Evolutionary conservation across 2,113 vertebrate genomes (phyloP).

Genomic region (Xiphophorus couchianus): DNA sequence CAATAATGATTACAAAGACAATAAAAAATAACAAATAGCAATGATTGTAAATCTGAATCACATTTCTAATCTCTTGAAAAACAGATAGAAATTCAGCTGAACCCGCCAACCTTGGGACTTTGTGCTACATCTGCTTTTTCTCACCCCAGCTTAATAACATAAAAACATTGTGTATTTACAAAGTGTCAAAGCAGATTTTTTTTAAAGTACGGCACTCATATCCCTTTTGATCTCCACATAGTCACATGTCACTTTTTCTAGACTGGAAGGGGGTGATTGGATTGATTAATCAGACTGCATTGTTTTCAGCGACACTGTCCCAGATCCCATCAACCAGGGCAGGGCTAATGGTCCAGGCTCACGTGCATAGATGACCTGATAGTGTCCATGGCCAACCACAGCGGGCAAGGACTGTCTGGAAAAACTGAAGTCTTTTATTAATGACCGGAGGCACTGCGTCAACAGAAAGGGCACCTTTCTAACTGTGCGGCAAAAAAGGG

Average conservation of each 20-base stretch:
- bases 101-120: neutral
- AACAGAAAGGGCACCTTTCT: slow-evolving; percentile 46
- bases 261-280: slow-evolving; percentile 42
- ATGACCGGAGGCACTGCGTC: slow-evolving; percentile 62
- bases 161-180: no score
- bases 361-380: slow-evolving; percentile 37
- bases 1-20: neutral
- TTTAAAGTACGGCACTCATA: no score
- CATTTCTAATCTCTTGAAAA: neutral
- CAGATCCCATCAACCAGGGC: slow-evolving; percentile 50
- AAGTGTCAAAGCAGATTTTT: neutral
- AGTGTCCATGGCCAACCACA: slow-evolving; percentile 28
- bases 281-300: slow-evolving; percentile 43
- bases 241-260: slow-evolving; percentile 41
- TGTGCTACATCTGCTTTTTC: neutral
- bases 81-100: neutral
- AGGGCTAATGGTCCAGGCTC: slow-evolving; percentile 38
- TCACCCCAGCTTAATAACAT: no score
- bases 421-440: slow-evolving; percentile 50
- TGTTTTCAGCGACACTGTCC: slow-evolving; percentile 43
- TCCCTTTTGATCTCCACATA: neutral
- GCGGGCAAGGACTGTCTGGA: slow-evolving; percentile 38
- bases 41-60: neutral
- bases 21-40: neutral
- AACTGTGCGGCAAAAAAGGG: slow-evolving; percentile 4